These are phyloP conservation scores for Serrognathus titanus DNA, from an alignment of 2,888 invertebrate species.

Conservation along the genomic window DNA sequence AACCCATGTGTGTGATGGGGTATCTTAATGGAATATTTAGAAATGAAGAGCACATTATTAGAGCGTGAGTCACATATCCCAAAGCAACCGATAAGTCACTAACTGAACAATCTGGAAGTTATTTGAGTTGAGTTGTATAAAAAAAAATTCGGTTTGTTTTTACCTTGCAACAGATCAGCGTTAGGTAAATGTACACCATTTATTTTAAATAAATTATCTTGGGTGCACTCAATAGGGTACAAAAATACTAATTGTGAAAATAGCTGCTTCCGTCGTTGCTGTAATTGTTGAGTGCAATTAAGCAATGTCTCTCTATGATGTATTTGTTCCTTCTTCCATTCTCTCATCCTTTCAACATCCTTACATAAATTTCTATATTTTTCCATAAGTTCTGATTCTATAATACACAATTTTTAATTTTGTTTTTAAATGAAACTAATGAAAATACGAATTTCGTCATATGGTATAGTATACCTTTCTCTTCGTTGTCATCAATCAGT, in stretches of 20 bases:
- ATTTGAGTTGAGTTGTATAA: slow-evolving; percentile 36
- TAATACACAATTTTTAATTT: slow-evolving; percentile 11
- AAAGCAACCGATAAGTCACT: slow-evolving; percentile 78
- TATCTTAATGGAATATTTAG: slow-evolving; percentile 85
- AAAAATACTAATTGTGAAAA: slow-evolving; percentile 70
- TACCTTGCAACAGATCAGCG: not conserved
- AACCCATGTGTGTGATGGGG: slow-evolving; percentile 75
- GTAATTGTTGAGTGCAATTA: slow-evolving; percentile 63
- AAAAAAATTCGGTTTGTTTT: slow-evolving; percentile 35
- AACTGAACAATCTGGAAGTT: slow-evolving; percentile 49
- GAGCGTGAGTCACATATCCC: slow-evolving; percentile 81
- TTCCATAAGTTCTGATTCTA: slow-evolving; percentile 66
- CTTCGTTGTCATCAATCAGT: slow-evolving; percentile 66
- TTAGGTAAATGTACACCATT: slow-evolving; percentile 60
- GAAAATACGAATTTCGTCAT: not conserved
- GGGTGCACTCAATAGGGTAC: slow-evolving; percentile 61
- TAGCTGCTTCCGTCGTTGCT: slow-evolving; percentile 63
- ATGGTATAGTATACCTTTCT: slow-evolving; percentile 53
- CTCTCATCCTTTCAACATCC: slow-evolving; percentile 61
- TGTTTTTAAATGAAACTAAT: not conserved
- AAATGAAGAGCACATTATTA: slow-evolving; percentile 76
- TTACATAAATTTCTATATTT: slow-evolving; percentile 64
- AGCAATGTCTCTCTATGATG: slow-evolving; percentile 63
- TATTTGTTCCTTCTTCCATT: slow-evolving; percentile 57
- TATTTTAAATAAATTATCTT: slow-evolving; percentile 52